A percentile compares a stretch with the other conserved stretches of the same genome.
These are phyloP conservation scores for Morinoia aosen DNA, from an alignment of 2,888 invertebrate genomes.

Conservation along the genomic window DNA sequence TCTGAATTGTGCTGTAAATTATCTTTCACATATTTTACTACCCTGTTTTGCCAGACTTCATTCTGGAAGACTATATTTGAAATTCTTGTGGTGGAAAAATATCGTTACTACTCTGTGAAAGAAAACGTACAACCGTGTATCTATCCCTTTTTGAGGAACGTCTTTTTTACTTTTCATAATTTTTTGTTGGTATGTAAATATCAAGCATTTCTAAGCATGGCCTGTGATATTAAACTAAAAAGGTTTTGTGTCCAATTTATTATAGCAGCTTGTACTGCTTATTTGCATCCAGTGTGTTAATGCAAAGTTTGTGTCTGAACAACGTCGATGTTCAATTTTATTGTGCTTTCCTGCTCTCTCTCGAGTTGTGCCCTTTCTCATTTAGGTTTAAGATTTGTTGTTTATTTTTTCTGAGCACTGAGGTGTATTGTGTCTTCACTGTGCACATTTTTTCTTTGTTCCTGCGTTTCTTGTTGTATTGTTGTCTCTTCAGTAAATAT, in stretches of 20 bases:
- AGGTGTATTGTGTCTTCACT: background rate
- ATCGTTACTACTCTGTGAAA: too few species aligned
- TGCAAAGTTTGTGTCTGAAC: background rate
- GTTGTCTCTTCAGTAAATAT: background rate
- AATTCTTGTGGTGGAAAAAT: too few species aligned
- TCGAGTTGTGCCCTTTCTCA: background rate
- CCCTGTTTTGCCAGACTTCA: too few species aligned
- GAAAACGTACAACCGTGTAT: too few species aligned
- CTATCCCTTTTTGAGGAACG: background rate
- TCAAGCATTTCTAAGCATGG: background rate
- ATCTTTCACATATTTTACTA: too few species aligned
- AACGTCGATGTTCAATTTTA: background rate
- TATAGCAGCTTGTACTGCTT: background rate
- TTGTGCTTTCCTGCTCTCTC: background rate
- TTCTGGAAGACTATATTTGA: too few species aligned
- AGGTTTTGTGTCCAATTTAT: background rate
- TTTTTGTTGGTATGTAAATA: background rate
- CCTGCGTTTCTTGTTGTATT: background rate
- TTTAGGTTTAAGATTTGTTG: background rate
- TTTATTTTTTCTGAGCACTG: background rate
- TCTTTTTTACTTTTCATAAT: background rate
- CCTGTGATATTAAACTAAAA: background rate
- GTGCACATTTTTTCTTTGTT: background rate
- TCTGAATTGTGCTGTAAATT: too few species aligned
- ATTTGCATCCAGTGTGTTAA: background rate